Evolutionary conservation across 2,888 invertebrate genomes (phyloP).

Genomic region (Homarus gammarus): DNA sequence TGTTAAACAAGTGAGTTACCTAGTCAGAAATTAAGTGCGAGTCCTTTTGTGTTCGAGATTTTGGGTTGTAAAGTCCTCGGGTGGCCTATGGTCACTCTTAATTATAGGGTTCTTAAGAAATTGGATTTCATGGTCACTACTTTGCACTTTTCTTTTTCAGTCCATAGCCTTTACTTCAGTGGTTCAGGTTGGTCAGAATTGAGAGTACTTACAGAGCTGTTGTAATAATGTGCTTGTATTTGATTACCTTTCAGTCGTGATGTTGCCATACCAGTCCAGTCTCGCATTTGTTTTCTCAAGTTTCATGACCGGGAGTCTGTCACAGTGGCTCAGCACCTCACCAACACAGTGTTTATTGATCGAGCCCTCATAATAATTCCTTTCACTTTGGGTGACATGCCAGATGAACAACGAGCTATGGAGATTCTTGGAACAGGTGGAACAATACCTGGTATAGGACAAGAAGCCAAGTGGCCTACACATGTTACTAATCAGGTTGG

Average conservation of each 20-base stretch:
- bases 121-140: too few species aligned
- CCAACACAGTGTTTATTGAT: constrained; percentile 99
- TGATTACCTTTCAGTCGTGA: constrained; percentile 82
- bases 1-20: too few species aligned
- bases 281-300: constrained; percentile 97
- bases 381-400: constrained; percentile 90
- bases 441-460: constrained; percentile 90
- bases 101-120: too few species aligned
- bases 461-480: constrained; percentile 92
- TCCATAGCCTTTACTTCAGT: too few species aligned
- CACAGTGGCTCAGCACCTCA: constrained; percentile 97
- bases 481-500: constrained; percentile 89
- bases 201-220: too few species aligned
- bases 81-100: too few species aligned
- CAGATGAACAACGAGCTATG: constrained; percentile 95
- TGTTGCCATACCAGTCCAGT: constrained; percentile 93
- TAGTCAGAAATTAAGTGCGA: too few species aligned
- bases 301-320: constrained; percentile 93
- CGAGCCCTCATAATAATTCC: constrained; percentile 97
- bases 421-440: constrained; percentile 95
- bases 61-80: too few species aligned
- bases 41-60: too few species aligned
- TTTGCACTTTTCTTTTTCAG: too few species aligned
- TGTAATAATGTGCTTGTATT: too few species aligned
- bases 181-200: too few species aligned